phyloP scores from a whole-genome alignment of 2,888 invertebrate species.

The Heliconius erato region DNA sequence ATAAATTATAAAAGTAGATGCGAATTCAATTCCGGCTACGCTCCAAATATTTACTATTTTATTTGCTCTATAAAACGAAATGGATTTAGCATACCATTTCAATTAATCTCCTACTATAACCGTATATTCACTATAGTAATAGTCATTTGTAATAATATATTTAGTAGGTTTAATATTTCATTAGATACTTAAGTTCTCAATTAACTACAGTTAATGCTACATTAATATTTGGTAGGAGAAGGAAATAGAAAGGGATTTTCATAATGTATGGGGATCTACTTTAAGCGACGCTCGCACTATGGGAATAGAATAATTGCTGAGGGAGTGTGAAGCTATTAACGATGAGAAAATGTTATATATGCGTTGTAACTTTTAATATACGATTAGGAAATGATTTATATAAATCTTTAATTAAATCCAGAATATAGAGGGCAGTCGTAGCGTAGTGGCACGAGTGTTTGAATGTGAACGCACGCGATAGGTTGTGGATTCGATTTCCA shows the following conservation, averaged over 20 bases:
- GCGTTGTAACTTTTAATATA: not conserved
- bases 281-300: conserved; percentile 23
- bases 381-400: not conserved
- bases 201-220: conserved; percentile 37
- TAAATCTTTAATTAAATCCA: not conserved
- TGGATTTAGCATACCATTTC: not conserved
- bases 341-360: not conserved
- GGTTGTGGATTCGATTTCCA: too few relatives aligned
- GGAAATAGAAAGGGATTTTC: conserved; percentile 33
- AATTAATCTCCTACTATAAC: conserved; percentile 3
- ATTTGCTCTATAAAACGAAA: not conserved
- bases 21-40: not conserved
- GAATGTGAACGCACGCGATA: fast-evolving
- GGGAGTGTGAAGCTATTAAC: conserved; percentile 21
- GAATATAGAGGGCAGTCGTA: not conserved
- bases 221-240: conserved; percentile 31
- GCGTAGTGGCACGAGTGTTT: too few relatives aligned
- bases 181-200: conserved; percentile 35
- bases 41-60: not conserved
- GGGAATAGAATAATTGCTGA: conserved; percentile 29
- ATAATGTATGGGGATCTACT: conserved; percentile 27
- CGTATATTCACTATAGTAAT: not conserved
- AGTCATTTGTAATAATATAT: conserved; percentile 7
- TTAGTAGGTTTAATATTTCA: conserved; percentile 37
- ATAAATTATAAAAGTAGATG: not conserved